These are phyloP conservation scores for Tetranychus piercei DNA, from an alignment of 2,888 invertebrate genomes.

Conservation along the genomic window DNA sequence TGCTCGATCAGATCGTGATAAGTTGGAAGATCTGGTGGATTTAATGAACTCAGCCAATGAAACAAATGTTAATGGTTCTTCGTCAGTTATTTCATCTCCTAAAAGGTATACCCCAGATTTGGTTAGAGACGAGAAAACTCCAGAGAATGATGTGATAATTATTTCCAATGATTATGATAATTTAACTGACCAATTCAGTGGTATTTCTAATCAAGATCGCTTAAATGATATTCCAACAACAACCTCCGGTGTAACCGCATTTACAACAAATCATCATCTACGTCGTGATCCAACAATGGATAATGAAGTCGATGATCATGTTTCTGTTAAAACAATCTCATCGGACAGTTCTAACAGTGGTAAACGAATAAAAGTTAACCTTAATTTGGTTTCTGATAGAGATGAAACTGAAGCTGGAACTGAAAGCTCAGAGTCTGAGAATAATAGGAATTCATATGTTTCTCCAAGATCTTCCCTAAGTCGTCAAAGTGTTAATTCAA, in stretches of 20 bases:
- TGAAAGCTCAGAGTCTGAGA: slow-evolving; percentile 7
- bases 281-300: not conserved
- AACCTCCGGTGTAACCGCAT: not conserved
- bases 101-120: slow-evolving; percentile 3
- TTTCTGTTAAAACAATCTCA: slow-evolving; percentile 15
- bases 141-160: not conserved
- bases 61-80: not conserved
- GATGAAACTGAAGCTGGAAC: slow-evolving; percentile 4
- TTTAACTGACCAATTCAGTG: too few species aligned
- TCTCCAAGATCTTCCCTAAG: not conserved
- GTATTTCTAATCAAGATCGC: slow-evolving; percentile 2
- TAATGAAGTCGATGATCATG: slow-evolving; percentile 16
- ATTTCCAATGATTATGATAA: slow-evolving; percentile 1
- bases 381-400: slow-evolving; percentile 21
- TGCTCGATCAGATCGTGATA: slow-evolving; percentile 16
- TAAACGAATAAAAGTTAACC: slow-evolving; percentile 22
- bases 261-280: not conserved
- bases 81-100: not conserved
- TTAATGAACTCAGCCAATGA: slow-evolving; percentile 1
- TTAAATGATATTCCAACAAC: not conserved
- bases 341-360: slow-evolving; percentile 15
- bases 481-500: not conserved
- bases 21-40: slow-evolving; percentile 2
- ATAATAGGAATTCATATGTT: not conserved
- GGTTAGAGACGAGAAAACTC: not conserved